These are phyloP conservation scores for Oryzias javanicus DNA, from an alignment of 2,113 vertebrate genomes.

Conservation along the genomic window DNA sequence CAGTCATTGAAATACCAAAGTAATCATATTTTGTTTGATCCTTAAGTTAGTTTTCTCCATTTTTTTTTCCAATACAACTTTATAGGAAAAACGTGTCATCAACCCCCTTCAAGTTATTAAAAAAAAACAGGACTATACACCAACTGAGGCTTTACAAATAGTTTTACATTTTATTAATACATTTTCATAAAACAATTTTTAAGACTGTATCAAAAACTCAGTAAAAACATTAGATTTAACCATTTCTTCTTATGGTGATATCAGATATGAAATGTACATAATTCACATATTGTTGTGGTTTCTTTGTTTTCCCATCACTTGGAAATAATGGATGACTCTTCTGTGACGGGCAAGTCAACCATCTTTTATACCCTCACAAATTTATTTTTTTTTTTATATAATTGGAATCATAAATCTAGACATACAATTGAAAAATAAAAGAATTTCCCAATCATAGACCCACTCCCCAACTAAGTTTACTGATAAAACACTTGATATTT, in stretches of 20 bases:
- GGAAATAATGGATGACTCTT: constrained; percentile 61
- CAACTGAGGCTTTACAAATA: constrained; percentile 75
- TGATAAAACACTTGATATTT: constrained; percentile 70
- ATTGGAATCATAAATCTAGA: constrained; percentile 71
- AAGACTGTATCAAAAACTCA: constrained; percentile 80
- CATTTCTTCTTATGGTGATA: constrained; percentile 71
- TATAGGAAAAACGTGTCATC: neutral
- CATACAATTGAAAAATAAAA: constrained; percentile 75
- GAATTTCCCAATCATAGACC: constrained; percentile 46
- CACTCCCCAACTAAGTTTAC: constrained; percentile 53
- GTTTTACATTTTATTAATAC: constrained; percentile 80
- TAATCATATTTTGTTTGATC: neutral
- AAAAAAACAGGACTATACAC: constrained; percentile 46
- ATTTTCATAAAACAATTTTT: constrained; percentile 79
- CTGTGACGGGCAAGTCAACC: constrained; percentile 59
- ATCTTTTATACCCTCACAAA: constrained; percentile 61
- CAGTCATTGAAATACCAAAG: neutral
- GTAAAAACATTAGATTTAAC: constrained; percentile 79
- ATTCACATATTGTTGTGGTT: constrained; percentile 70
- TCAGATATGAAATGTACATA: constrained; percentile 77
- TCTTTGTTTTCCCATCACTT: constrained; percentile 58
- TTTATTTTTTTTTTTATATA: constrained; percentile 42
- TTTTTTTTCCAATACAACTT: neutral
- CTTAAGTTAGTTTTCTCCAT: neutral
- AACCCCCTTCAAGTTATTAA: neutral